A percentile compares a stretch with the other conserved stretches of the same genome.
Conservation (phyloP, 37 sponge, comb jelly and placozoan species). For the Oopsacas minuta region DNA sequence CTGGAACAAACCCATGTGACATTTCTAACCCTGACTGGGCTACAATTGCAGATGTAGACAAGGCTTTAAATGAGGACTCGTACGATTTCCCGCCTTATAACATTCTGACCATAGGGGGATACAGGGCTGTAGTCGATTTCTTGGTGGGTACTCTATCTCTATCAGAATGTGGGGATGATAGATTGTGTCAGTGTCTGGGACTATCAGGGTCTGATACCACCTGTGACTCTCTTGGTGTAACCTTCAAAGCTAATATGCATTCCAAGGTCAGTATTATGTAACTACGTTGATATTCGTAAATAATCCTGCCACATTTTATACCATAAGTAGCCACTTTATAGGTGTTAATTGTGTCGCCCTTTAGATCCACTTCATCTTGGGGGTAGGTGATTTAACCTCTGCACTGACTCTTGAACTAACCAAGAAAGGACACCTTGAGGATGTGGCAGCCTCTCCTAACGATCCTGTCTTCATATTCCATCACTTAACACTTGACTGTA, state of each 20-base stretch:
- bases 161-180: slow-evolving; percentile 17
- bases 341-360: background rate
- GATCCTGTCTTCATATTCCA: slow-evolving; percentile 56
- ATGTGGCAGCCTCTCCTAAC: slow-evolving; percentile 39
- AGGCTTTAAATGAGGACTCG: background rate
- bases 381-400: slow-evolving; percentile 20
- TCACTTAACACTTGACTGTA: slow-evolving; percentile 43
- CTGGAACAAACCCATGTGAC: slow-evolving; percentile 26
- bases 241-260: slow-evolving; percentile 13
- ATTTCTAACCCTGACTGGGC: slow-evolving; percentile 35
- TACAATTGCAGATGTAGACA: background rate
- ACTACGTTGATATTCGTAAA: background rate
- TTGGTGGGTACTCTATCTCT: background rate
- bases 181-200: slow-evolving; percentile 18
- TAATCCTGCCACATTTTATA: too few relatives aligned
- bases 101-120: background rate
- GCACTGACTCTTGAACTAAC: background rate
- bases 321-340: too few relatives aligned
- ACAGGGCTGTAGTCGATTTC: slow-evolving; percentile 6
- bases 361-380: slow-evolving; percentile 27
- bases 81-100: slow-evolving; percentile 23
- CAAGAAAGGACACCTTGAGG: slow-evolving; percentile 24
- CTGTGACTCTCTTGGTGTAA: background rate
- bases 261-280: background rate
- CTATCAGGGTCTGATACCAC: background rate